These are phyloP conservation scores for Cheilosia vulpina DNA, from an alignment of 2,888 invertebrate species.

Conservation along the genomic window DNA sequence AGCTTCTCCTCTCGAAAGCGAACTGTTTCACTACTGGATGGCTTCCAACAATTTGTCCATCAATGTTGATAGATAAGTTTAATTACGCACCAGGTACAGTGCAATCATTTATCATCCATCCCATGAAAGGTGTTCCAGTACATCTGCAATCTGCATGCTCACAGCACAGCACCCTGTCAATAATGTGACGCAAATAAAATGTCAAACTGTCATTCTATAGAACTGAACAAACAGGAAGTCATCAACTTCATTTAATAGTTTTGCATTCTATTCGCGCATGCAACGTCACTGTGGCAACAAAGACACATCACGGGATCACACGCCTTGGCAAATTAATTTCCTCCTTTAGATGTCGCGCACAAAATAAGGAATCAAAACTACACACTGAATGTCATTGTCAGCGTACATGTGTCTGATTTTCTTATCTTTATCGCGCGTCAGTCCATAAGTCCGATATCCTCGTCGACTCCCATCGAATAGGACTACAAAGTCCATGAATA, in stretches of 20 bases:
- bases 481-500: slow-evolving; percentile 38
- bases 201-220: slow-evolving; percentile 44
- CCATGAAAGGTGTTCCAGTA: too few species aligned
- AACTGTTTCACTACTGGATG: too few species aligned
- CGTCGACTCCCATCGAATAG: slow-evolving; percentile 7
- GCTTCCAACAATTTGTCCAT: too few species aligned
- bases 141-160: too few species aligned
- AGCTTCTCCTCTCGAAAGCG: too few species aligned
- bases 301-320: slow-evolving; percentile 4
- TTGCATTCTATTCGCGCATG: slow-evolving; percentile 43
- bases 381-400: slow-evolving; percentile 67
- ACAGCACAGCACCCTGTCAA: slow-evolving; percentile 1
- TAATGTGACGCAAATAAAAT: slow-evolving; percentile 41
- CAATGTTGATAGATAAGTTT: too few species aligned
- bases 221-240: slow-evolving; percentile 42
- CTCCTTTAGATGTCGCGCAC: not conserved
- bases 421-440: slow-evolving; percentile 69
- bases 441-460: slow-evolving; percentile 48
- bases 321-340: not conserved
- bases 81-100: too few species aligned
- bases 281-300: slow-evolving; percentile 22
- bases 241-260: slow-evolving; percentile 36
- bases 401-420: slow-evolving; percentile 39
- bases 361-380: slow-evolving; percentile 14
- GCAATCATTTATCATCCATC: too few species aligned